A percentile compares a stretch with the other conserved stretches of the same genome.
phyloP scores from a whole-genome alignment of 2,113 vertebrate species.

The Zosterops japonicus region DNA sequence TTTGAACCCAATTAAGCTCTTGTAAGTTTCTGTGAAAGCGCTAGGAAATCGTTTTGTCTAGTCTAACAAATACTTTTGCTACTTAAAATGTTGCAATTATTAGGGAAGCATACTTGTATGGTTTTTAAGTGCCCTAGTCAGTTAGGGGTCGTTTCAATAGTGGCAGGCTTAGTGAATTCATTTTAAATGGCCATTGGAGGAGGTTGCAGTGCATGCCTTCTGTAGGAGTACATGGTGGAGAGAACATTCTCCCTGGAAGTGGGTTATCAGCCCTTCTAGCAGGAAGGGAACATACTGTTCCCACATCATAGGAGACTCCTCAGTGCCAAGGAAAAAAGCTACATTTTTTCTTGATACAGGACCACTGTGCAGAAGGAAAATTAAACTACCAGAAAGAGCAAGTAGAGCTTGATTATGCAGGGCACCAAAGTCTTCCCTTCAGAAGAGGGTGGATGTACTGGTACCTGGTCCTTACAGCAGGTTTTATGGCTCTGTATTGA shows the following conservation, averaged over 20 bases:
- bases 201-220: not conserved
- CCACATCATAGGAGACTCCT: not conserved
- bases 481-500: not conserved
- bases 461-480: not conserved
- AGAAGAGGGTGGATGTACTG: not conserved
- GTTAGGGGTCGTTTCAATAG: not conserved
- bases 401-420: not conserved
- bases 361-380: not conserved
- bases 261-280: not conserved
- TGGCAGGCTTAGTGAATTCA: not conserved
- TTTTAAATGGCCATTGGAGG: not conserved
- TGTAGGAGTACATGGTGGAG: not conserved
- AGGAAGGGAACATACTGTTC: constrained; percentile 13
- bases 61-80: not conserved
- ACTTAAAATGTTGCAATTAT: not conserved
- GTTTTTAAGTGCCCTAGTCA: not conserved
- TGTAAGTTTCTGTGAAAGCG: not conserved
- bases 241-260: not conserved
- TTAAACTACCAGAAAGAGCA: not conserved
- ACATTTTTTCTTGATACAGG: not conserved
- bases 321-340: constrained; percentile 9
- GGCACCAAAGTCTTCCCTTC: not conserved
- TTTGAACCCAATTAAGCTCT: not conserved
- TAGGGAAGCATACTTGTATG: not conserved
- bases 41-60: not conserved